Base-by-base conservation (phyloP, 2,113 vertebrate genomes). In the Xenotilapia longispinis region DNA sequence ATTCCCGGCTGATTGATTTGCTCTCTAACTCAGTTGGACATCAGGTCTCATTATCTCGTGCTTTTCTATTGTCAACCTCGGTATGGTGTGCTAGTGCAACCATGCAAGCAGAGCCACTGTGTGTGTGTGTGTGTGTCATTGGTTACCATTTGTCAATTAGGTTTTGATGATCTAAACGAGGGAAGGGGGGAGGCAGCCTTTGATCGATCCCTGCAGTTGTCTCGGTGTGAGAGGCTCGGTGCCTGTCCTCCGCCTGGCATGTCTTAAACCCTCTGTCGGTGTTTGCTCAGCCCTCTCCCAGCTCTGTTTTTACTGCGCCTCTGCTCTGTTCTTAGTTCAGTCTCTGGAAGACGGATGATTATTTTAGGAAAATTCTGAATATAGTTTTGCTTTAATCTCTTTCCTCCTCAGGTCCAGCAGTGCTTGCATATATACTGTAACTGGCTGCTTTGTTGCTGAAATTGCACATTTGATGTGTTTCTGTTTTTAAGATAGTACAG, bases 141-240 rank as follows among this genome's bases (percentile, higher is more conserved):
- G 45, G 54, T 58, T 79, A 88, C 88, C 78, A 81, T 75, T 81
- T 88, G 84, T 90, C 84, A 88, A 88, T 92, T 89, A 93, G 82
- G 65, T 63, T 91, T 87, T 90, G 91, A 95, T 93, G 89, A 93
- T 94, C 83, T 87, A 63, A 93, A 87, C 26, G 63, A 51, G 80
- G 86, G 58, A 58, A 82, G 26, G 23, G 63, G 70, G 80, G 73
- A 51, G 86, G 85, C 92, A 90, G 83, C 79, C 58, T 91, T 73
- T 88, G 84, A 92, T 95, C 65, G 87, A 91, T 93, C 85, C 87
- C 81, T 88, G 88, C 88, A 91, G 90, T 90, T 90, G 31, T 86
- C 89, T 54, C 87, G 28, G 83, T 65, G 88, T 83, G 88, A 90
- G 87, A 57, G 53, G 54, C 82, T 88, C 13, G 2, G 75, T 81